These are phyloP conservation scores for Chesias legatella DNA, from an alignment of 2,888 invertebrate genomes.

Conservation along the genomic window DNA sequence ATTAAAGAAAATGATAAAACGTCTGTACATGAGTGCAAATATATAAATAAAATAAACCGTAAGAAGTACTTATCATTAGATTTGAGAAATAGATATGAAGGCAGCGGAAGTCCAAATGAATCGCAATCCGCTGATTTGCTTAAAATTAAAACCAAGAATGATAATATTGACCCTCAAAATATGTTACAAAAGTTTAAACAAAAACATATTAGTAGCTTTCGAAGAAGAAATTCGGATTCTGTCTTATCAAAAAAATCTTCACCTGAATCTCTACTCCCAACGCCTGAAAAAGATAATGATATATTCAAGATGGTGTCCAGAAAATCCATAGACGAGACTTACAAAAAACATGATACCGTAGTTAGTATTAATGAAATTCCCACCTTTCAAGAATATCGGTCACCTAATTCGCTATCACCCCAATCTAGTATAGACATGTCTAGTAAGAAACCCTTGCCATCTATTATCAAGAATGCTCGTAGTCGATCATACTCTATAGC, in stretches of 20 bases:
- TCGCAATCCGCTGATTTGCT: constrained; percentile 31
- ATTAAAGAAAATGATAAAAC: constrained; percentile 15
- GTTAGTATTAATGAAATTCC: constrained; percentile 78
- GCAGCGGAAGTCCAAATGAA: constrained; percentile 24
- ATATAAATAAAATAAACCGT: no score
- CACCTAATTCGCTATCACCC: constrained; percentile 52
- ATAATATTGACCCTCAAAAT: constrained; percentile 15
- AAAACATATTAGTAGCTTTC: constrained; percentile 18
- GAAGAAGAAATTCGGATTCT: constrained; percentile 55
- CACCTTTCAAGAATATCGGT: constrained; percentile 73
- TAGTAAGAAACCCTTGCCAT: constrained; percentile 52
- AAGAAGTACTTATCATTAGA: constrained; percentile 58
- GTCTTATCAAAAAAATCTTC: constrained; percentile 37
- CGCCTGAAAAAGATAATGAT: constrained; percentile 40
- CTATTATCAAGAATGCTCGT: constrained; percentile 62
- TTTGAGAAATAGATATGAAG: constrained; percentile 50
- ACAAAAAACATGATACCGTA: constrained; percentile 52
- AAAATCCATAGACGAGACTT: constrained; percentile 11
- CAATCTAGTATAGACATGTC: constrained; percentile 52
- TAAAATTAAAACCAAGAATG: constrained; percentile 17
- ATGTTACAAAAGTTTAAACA: constrained; percentile 5
- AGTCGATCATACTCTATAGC: constrained; percentile 58
- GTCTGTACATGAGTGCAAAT: constrained; percentile 21
- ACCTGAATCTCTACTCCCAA: constrained; percentile 28
- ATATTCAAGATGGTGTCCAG: constrained; percentile 50